Evolutionary conservation across 2,888 invertebrate genomes (phyloP), one percentile per base, ranked within the genome.

Genomic region (Hylaea fasciaria): DNA sequence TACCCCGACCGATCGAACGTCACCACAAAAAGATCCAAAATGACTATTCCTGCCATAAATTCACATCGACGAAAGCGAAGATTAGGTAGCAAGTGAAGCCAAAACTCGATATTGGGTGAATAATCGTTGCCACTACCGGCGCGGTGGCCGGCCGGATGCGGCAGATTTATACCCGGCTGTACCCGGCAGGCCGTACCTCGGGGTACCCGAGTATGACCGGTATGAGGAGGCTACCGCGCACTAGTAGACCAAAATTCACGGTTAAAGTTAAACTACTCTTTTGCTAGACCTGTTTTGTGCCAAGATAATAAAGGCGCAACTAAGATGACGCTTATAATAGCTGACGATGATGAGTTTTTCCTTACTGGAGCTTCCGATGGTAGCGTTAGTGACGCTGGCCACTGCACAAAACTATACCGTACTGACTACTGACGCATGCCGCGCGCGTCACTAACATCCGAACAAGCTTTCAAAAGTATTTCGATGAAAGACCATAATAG

Each of bases 31-130:
- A 64, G 47, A 51, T 55, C 49, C 54, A 67, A 70, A 68, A 65
- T 65, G 64, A 70, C 68, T 53, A 65, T 65, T 64, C 50, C 41
- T 54, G 53, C 67, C 86, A 90, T 89, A 90, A 89, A 89, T 89
- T 76, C 74, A 75, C 72, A 74, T 77, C 84, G 85, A 81, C 83
- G 86, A 86, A 86, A 87, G 84, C 86, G 82, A 91, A 91, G 91
- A 91, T 90, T 90, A 89, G 88, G 80, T 82, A 86, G 87, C 86
- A 85, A 90, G 88, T 91, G 87, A 87, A 89, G 90, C 90, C 89
- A 90, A 90, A 91, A 91, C 90, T 91, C 91, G 92, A 92, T 92
- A 91, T 91, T 91, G 89, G 89, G 85, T 92, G 91, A 92, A 91
- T 92, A 91, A 92, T 91, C 86, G 92, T 89, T 83, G 84, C 85